Evolutionary conservation across 2,113 vertebrate genomes (phyloP), one percentile per base, ranked within the genome.

Genomic region (Macrotis lagotis): DNA sequence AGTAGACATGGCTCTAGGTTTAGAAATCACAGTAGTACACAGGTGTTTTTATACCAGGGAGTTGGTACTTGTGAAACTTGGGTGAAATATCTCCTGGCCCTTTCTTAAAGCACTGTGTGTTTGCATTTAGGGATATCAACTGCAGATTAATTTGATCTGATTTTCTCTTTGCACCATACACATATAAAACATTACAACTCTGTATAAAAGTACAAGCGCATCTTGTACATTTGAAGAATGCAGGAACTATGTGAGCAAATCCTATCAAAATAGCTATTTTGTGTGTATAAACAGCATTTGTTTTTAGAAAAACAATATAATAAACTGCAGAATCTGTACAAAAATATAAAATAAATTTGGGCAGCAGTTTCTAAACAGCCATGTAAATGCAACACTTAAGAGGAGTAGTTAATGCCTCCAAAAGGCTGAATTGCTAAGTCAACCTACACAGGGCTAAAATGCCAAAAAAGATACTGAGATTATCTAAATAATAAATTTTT

Each of bases 291-390:
- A 99, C 98, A 99, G 98, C 98, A 98, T 98, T 98, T 98, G 98
- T 98, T 98, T 98, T 98, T 98, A 98, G 98, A 98, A 99, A 98
- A 99, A 98, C 98, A 98, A 98, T 98, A 99, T 98, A 98, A 98
- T 99, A 98, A 98, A 99, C 98, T 98, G 98, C 98, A 98, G 98
- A 99, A 98, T 99, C 98, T 99, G 98, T 99, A 99, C 99, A 99
- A 99, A 99, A 99, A 99, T 99, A 99, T 98, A 99, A 99, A 99
- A 99, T 98, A 99, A 99, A 98, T 99, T 98, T 98, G 98, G 98
- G 98, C 98, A 98, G 98, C 98, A 98, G 98, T 98, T 99, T 98
- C 98, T 98, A 99, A 99, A 99, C 98, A 99, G 99, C 98, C 98
- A 98, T 98, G 98, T 99, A 98, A 99, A 99, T 98, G 98, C 98